Evolutionary conservation across 2,888 invertebrate species (phyloP), one percentile per base, ranked within the genome.

Genomic region (Noctua janthina): DNA sequence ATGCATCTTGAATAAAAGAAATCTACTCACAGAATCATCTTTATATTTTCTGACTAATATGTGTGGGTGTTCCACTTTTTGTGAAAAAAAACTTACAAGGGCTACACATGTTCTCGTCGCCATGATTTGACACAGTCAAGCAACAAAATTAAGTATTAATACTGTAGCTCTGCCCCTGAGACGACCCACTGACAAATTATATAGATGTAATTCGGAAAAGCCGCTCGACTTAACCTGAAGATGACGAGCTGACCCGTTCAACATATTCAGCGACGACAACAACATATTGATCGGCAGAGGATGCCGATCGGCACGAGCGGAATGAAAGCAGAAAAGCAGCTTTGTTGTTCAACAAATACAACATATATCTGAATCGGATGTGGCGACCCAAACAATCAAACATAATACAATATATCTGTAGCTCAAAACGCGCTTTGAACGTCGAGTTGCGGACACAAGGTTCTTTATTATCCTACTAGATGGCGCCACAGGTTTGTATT

Each of bases 401-500:
- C 35, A 35, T 29, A 29, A 29, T 29, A 29, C 29, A 29, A 29
- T 29, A 35, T 35, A 3, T 35, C 35, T 35, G 35, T 35, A 35
- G 35, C 35, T 29, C 35, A 35, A 35, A 35, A 35, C 66, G 39
- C 5, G 23, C 39, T 23, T 64, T 35, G 62, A 11, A 3, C 20
- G 23, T 23, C 39, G 4, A 23, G 39, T n/a, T 10, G n/a, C 1
- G n/a, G 8, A 17, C 15, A 46, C n/a, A 15, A n/a, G 11, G 23
- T 82, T 72, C 46, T 8, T 43, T 17, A 13, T 29, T 39, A 39
- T 20, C 10, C 7, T n/a, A 74, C 68, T 74, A 83, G 83, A 85
- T 83, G 83, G 81, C 83, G 74, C 74, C 8, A 85, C 68, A 68
- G 15, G 71, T 66, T 49, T 54, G 17, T 49, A 46, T 13, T 46